Evolutionary conservation across 2,888 invertebrate genomes (phyloP).

Genomic region (Iselma pallidipennis): DNA sequence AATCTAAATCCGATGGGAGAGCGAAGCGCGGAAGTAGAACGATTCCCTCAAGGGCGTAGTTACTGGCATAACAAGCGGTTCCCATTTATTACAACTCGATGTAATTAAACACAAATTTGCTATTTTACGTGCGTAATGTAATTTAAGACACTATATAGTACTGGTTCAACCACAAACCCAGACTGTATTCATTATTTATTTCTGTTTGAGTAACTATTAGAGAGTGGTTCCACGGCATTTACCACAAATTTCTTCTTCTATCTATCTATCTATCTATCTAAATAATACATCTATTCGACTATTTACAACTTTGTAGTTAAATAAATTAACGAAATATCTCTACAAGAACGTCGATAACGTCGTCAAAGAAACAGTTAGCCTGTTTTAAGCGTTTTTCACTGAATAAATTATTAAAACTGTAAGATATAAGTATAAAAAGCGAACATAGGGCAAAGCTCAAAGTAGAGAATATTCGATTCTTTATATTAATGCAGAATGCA

Average conservation of each 20-base stretch:
- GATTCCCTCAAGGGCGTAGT: conserved; percentile 19
- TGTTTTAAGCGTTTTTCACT: too few relatives aligned
- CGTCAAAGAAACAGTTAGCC: too few relatives aligned
- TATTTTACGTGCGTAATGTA: conserved; percentile 29
- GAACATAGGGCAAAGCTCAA: too few relatives aligned
- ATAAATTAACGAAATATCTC: too few relatives aligned
- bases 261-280: not conserved
- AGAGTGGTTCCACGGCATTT: not conserved
- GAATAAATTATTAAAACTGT: too few relatives aligned
- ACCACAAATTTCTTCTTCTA: not conserved
- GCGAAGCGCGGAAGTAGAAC: conserved; percentile 11
- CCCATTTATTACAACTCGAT: conserved; percentile 28
- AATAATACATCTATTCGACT: not conserved
- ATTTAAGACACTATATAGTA: conserved; percentile 21
- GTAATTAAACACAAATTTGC: conserved; percentile 31
- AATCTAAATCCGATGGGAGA: not conserved
- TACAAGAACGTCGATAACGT: not conserved
- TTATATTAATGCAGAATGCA: not conserved
- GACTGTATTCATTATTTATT: conserved; percentile 23
- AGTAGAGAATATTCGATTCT: not conserved
- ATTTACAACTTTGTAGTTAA: not conserved
- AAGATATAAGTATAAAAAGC: too few relatives aligned
- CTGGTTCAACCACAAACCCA: conserved; percentile 12
- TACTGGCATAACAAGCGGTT: conserved; percentile 22
- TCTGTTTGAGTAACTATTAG: conserved; percentile 26